A percentile compares a stretch with the other conserved stretches of the same genome.
These are phyloP conservation scores for Microtus richardsoni DNA, from an alignment of 2,113 vertebrate genomes.

Conservation along the genomic window DNA sequence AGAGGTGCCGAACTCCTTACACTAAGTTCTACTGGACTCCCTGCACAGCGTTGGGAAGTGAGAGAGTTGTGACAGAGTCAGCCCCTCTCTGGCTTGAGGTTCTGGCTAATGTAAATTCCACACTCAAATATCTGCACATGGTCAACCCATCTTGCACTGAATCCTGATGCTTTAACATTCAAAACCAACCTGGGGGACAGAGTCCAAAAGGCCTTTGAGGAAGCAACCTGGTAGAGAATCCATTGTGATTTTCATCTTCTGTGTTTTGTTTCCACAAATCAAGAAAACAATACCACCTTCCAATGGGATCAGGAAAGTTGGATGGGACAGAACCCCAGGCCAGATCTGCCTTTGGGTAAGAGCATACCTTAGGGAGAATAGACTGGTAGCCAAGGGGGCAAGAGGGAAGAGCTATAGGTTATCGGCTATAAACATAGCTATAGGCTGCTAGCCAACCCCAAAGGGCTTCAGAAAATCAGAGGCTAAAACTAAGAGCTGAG, in stretches of 20 bases:
- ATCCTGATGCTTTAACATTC: neutral
- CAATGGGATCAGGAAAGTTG: neutral
- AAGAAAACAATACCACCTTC: neutral
- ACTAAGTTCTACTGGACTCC: neutral
- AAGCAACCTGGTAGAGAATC: neutral
- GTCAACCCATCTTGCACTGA: neutral
- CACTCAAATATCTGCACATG: rapidly evolving
- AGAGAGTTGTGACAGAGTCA: neutral
- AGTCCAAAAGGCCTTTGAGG: neutral
- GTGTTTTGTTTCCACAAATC: neutral
- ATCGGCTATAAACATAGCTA: neutral
- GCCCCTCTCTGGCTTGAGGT: neutral
- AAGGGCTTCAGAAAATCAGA: neutral
- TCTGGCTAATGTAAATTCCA: neutral
- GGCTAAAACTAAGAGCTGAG: neutral
- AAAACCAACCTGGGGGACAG: neutral
- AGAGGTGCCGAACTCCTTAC: neutral
- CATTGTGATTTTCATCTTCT: neutral
- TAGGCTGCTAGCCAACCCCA: rapidly evolving
- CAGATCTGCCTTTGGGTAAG: neutral
- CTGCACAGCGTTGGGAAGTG: neutral
- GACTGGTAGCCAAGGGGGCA: rapidly evolving
- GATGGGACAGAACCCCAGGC: neutral
- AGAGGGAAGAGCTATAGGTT: no score
- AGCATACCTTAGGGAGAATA: neutral